These are phyloP conservation scores for Agrochola lota DNA, from an alignment of 2,888 invertebrate species.

Conservation along the genomic window DNA sequence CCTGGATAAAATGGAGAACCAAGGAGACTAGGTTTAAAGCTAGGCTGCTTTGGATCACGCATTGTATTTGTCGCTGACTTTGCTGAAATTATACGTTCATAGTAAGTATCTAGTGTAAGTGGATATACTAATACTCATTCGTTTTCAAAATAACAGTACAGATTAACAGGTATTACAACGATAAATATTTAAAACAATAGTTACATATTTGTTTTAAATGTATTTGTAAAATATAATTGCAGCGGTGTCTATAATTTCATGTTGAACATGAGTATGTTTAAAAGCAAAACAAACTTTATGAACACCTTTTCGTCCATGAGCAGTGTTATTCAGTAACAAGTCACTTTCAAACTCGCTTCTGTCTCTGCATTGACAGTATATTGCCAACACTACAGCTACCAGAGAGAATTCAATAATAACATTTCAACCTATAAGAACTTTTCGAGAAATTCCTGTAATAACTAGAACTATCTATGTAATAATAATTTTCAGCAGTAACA, in stretches of 20 bases:
- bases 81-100: slow-evolving; percentile 71
- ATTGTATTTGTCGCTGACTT: slow-evolving; percentile 80
- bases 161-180: not conserved
- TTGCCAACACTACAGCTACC: not conserved
- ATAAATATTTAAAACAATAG: slow-evolving; percentile 13
- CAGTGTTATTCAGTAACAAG: slow-evolving; percentile 18
- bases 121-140: slow-evolving; percentile 10
- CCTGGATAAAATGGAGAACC: slow-evolving; percentile 94
- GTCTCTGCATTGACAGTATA: slow-evolving; percentile 12
- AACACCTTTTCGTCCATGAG: not conserved
- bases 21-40: slow-evolving; percentile 78
- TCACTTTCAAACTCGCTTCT: not conserved
- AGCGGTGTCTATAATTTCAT: not conserved
- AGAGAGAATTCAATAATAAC: slow-evolving; percentile 21
- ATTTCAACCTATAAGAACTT: slow-evolving; percentile 15
- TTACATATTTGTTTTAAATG: slow-evolving; percentile 5
- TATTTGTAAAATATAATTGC: not conserved
- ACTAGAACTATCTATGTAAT: slow-evolving; percentile 38
- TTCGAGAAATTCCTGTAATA: slow-evolving; percentile 13
- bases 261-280: not conserved
- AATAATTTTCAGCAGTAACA: slow-evolving; percentile 34
- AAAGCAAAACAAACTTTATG: not conserved
- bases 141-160: slow-evolving; percentile 13
- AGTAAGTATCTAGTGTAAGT: slow-evolving; percentile 25
- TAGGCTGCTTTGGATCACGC: slow-evolving; percentile 79